Evolutionary conservation across 2,113 vertebrate genomes (phyloP).

Genomic region (Labeo rohita): DNA sequence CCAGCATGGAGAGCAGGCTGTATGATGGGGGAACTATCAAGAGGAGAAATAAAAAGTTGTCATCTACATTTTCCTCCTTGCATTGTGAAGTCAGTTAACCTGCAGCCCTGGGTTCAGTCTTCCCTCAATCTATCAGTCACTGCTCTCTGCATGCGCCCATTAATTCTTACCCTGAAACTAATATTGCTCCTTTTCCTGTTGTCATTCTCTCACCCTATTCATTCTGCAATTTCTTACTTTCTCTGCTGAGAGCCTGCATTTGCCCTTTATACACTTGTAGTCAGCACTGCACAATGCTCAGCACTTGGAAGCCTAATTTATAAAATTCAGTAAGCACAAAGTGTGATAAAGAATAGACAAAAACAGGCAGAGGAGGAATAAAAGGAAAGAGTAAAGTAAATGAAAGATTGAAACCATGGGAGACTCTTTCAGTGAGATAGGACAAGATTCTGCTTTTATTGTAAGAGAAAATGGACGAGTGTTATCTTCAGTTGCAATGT

Average conservation of each 20-base stretch:
- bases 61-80: conserved; percentile 23
- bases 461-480: background rate
- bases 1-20: background rate
- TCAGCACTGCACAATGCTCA: conserved; percentile 22
- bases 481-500: background rate
- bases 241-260: conserved; percentile 9
- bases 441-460: conserved; percentile 24
- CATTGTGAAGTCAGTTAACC: conserved; percentile 27
- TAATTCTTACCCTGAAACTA: conserved; percentile 33
- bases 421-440: background rate
- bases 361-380: conserved; percentile 7
- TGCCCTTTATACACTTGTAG: conserved; percentile 11
- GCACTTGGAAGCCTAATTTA: conserved; percentile 36
- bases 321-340: conserved; percentile 1
- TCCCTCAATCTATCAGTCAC: conserved; percentile 15
- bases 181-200: background rate
- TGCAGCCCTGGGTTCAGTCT: conserved; percentile 3
- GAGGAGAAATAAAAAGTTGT: conserved; percentile 4
- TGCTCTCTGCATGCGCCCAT: conserved; percentile 3
- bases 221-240: background rate
- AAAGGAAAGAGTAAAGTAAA: conserved; percentile 40
- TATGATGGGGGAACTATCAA: background rate
- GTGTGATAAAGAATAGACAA: conserved; percentile 18
- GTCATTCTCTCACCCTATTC: background rate
- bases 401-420: background rate